Base-by-base conservation (phyloP, 2,888 invertebrate species). In the Acronicta leporina region DNA sequence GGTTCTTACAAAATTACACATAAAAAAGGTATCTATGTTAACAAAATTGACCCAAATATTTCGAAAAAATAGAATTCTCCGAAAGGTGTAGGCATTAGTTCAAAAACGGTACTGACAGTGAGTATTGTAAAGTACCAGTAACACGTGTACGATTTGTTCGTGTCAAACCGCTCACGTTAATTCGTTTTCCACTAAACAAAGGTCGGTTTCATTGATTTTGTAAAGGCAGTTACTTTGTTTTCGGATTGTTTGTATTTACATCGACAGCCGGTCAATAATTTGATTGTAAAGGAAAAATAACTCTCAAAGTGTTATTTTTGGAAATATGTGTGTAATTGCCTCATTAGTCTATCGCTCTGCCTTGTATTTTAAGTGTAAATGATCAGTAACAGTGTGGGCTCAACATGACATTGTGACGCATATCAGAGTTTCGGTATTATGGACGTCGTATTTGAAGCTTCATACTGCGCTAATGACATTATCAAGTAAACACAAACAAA, bases 91-190 rank as follows among this genome's bases (percentile, higher is more conserved):
- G n/a, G n/a, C n/a, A n/a, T n/a, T 30, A 8, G 57, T 63, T 71
- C 67, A 71, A 71, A 63, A 73, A 75, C 71, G 63, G 71, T 52
- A 45, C 2, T 20, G 20, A 20, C 20, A 51, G 27, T 40, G 49
- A 35, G 54, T 53, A 56, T 53, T 54, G 57, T 59, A 58, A 55
- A 67, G 53, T 55, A 53, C 44, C 47, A 46, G 45, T 41, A 49
- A 61, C 51, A 67, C 52, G 46, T 58, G 65, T 57, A 35, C 50
- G 52, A 75, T 75, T 75, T 73, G 72, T 70, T 66, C 47, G 62
- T 56, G 63, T 74, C 63, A 63, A 54, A 75, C 72, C 63, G 52
- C 63, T 61, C 67, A 63, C 72, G 75, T 71, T 73, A 75, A 75
- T 75, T 63, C 44, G 54, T 66, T 56, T 73, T 59, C 67, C 63